Evolutionary conservation across 37 sponge, comb jelly and placozoan genomes (phyloP).

Genomic region (Aplysina aerophoba): DNA sequence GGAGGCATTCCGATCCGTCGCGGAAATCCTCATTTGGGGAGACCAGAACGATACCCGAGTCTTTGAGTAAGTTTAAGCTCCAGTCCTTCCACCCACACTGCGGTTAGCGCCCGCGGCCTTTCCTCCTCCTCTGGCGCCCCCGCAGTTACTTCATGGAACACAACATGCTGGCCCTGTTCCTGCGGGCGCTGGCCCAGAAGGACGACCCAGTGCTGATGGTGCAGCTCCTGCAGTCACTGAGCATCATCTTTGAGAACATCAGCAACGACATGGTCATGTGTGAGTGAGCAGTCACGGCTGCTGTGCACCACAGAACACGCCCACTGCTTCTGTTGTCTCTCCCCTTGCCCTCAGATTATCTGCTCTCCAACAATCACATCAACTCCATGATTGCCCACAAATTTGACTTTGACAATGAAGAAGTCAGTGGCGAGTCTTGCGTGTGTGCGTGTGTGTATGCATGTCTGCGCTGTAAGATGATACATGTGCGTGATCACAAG

Average conservation of each 20-base stretch:
- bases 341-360: slow-evolving; percentile 71
- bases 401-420: slow-evolving; percentile 97
- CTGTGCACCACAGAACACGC: background rate
- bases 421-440: slow-evolving; percentile 30
- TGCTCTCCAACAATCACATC: slow-evolving; percentile 98
- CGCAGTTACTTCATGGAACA: slow-evolving; percentile 96
- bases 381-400: slow-evolving; percentile 94
- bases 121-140: background rate
- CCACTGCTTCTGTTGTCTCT: no score
- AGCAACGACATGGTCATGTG: slow-evolving; percentile 96
- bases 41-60: slow-evolving; percentile 99
- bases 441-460: no score
- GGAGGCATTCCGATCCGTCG: slow-evolving; percentile 93
- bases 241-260: slow-evolving; percentile 97
- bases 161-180: slow-evolving; percentile 93
- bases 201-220: slow-evolving; percentile 78
- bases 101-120: background rate
- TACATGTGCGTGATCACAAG: no score
- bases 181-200: slow-evolving; percentile 81
- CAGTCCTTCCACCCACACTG: background rate
- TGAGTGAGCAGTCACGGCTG: slow-evolving; percentile 63
- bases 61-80: slow-evolving; percentile 82
- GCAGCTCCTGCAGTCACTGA: slow-evolving; percentile 97
- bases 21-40: slow-evolving; percentile 98
- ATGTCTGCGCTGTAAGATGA: no score